Evolutionary conservation across 2,797 vertebrate genomes (phyloP).

Genomic region (Cyclopterus lumpus): DNA sequence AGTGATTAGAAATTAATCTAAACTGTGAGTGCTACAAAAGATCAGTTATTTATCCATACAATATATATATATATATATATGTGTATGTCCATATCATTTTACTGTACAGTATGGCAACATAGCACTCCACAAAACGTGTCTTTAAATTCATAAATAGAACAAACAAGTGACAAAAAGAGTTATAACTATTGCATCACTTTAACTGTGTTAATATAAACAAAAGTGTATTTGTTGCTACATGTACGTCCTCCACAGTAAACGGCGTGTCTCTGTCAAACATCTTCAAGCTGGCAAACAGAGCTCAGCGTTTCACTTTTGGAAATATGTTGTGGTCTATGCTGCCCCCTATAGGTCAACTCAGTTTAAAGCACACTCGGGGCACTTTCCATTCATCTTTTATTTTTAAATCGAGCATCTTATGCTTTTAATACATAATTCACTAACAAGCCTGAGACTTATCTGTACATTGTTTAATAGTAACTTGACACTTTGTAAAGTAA

Average conservation of each 20-base stretch:
- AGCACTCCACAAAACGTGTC: not conserved
- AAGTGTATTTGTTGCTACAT: not conserved
- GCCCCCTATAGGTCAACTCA: conserved; percentile 66
- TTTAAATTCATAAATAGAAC: not conserved
- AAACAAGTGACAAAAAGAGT: not conserved
- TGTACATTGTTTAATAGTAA: not conserved
- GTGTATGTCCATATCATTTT: not conserved
- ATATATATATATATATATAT: not conserved
- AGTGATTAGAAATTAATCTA: not conserved
- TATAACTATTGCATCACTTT: not conserved
- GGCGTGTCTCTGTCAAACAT: not conserved
- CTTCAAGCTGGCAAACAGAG: not conserved
- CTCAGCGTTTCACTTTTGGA: not conserved
- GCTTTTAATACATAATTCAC: not conserved
- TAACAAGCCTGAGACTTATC: not conserved
- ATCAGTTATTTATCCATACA: not conserved
- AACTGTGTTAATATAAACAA: not conserved
- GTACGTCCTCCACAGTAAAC: not conserved
- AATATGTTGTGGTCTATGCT: conserved; percentile 57
- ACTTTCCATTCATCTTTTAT: not conserved
- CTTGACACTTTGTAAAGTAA: not conserved
- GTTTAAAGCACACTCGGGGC: not conserved
- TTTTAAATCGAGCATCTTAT: not conserved
- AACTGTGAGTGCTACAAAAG: not conserved
- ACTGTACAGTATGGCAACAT: too few species aligned